Conservation (phyloP, 2,888 invertebrate species). For the Mamestra brassicae region DNA sequence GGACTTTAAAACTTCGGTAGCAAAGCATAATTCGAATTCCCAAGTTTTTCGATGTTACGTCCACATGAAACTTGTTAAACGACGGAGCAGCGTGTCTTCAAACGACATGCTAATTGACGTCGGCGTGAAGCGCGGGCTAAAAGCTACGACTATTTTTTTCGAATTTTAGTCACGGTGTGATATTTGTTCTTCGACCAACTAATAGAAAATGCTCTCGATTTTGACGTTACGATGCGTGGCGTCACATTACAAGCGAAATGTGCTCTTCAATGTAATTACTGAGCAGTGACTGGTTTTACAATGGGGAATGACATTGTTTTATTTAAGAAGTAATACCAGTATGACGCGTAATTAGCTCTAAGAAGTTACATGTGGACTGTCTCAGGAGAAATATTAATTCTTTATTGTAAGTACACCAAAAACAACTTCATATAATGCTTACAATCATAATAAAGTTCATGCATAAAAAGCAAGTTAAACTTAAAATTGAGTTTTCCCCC, state of each 20-base stretch:
- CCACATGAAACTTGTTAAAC: constrained; percentile 71
- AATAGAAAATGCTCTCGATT: constrained; percentile 56
- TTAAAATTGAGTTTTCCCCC: neutral
- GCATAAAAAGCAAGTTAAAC: too few relatives aligned
- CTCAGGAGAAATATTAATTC: neutral
- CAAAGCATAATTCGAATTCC: constrained; percentile 71
- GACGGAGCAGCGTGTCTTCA: constrained; percentile 85
- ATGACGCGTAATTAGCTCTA: constrained; percentile 11
- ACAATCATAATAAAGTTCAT: too few relatives aligned
- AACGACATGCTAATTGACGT: constrained; percentile 90
- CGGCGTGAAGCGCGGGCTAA: constrained; percentile 81
- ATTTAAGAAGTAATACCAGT: constrained; percentile 44
- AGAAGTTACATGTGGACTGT: constrained; percentile 11
- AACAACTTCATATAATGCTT: too few relatives aligned
- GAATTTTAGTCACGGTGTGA: constrained; percentile 71
- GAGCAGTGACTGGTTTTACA: constrained; percentile 45
- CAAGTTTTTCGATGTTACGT: constrained; percentile 65
- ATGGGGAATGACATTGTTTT: constrained; percentile 46
- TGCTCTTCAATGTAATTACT: constrained; percentile 42
- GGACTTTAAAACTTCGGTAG: constrained; percentile 75
- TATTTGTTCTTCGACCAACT: constrained; percentile 64
- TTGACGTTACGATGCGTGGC: constrained; percentile 53
- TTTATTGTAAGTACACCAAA: too few relatives aligned
- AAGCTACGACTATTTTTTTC: constrained; percentile 76
- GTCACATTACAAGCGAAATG: constrained; percentile 51